Evolutionary conservation across 1,140 invertebrate species (phyloP).

Genomic region (Trachymyrmex cornetzi): DNA sequence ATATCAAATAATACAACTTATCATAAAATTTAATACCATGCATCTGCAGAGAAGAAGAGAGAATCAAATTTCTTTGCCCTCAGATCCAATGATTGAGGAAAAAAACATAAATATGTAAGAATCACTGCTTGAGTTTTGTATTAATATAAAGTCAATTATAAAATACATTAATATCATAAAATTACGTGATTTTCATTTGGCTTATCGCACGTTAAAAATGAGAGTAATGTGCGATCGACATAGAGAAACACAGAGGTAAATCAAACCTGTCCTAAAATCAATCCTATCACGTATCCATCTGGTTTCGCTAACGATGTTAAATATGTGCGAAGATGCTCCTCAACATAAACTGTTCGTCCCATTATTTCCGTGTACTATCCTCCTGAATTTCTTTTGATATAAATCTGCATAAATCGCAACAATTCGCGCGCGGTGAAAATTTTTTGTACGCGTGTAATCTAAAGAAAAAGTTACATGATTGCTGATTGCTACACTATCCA

Average conservation of each 20-base stretch:
- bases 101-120: background rate
- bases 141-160: constrained; percentile 24
- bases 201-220: constrained; percentile 54
- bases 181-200: background rate
- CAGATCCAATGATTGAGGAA: background rate
- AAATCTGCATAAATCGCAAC: background rate
- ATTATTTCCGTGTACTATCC: constrained; percentile 77
- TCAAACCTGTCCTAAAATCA: constrained; percentile 90
- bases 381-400: background rate
- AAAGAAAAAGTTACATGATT: too few species aligned
- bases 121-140: background rate
- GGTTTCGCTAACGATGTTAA: constrained; percentile 82
- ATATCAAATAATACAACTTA: constrained; percentile 67
- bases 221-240: constrained; percentile 39
- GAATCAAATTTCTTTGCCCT: background rate
- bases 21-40: background rate
- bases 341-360: constrained; percentile 86
- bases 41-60: too few species aligned
- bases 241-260: constrained; percentile 64
- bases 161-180: background rate
- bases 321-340: constrained; percentile 85
- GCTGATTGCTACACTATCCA: too few species aligned
- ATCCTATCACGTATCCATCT: constrained; percentile 88
- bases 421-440: background rate
- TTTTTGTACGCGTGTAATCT: too few species aligned